Percentiles rank a stretch among this genome's conserved stretches.
Evolutionary conservation across 2,113 vertebrate genomes (phyloP).

Genomic region (Ivindomyrus marchei): DNA sequence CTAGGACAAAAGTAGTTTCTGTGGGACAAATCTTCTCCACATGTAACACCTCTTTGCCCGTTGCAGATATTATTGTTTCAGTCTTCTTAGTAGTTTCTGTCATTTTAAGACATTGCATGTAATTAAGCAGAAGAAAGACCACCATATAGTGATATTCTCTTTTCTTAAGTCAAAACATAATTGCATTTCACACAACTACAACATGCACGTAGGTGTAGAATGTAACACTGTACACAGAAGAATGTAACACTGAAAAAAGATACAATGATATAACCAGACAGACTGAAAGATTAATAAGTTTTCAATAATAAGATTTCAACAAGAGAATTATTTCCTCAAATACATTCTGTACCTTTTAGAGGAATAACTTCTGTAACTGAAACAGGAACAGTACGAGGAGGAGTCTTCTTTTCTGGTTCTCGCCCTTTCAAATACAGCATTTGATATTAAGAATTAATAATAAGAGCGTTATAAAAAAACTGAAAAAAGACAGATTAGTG

Average conservation of each 20-base stretch:
- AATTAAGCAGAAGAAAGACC: background rate
- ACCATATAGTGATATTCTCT: background rate
- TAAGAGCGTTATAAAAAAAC: background rate
- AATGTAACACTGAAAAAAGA: background rate
- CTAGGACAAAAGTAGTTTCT: background rate
- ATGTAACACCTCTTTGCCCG: background rate
- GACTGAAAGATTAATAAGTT: background rate
- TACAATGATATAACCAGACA: background rate
- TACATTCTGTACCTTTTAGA: background rate
- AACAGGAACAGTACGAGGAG: background rate
- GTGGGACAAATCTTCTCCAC: background rate
- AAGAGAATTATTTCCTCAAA: background rate
- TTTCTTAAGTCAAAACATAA: background rate
- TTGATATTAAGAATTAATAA: background rate
- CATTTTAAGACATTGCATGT: background rate
- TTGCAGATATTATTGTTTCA: background rate
- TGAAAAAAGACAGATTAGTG: background rate
- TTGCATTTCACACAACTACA: background rate
- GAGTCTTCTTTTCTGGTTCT: conserved; percentile 11
- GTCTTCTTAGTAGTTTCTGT: background rate
- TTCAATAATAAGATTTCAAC: background rate
- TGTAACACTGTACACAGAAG: background rate
- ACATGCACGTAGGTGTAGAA: background rate
- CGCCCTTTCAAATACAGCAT: background rate
- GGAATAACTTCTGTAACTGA: conserved; percentile 7